Evolutionary conservation across 2,113 vertebrate species (phyloP), one percentile per base, ranked within the genome.

Genomic region (Acrocephalus kingi): DNA sequence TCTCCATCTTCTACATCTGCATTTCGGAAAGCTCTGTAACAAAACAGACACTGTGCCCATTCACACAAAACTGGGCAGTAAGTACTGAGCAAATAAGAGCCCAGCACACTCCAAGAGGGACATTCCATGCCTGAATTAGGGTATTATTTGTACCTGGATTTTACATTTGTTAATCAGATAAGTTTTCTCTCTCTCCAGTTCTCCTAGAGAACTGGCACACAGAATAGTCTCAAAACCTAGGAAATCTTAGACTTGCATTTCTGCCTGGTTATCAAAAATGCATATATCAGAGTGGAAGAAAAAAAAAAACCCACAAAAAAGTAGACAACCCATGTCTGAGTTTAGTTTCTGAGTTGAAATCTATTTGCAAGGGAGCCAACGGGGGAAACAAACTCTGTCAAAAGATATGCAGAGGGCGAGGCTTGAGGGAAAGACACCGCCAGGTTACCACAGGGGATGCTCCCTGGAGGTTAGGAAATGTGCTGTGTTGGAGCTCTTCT

Each of bases 111-210:
- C 28, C n/a, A 84, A 87, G 11, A 74, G 46, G 83, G 39, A 61
- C 5, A 22, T 59, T 90, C 45, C 49, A 51, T n/a, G n/a, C 18
- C 69, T 90, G 56, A 89, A 62, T 52, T 46, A 80, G 31, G 28
- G 58, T 71, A 89, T 35, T 63, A 56, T 94, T 93, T 87, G 54
- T 66, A 59, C 22, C 21, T 31, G 52, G 74, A 73, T 87, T 97
- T 95, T 84, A 93, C 17, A 79, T 67, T 66, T 76, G 48, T 78
- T 49, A 46, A 68, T 93, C 84, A 48, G 67, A 31, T 93, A 75
- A 43, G 7, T 67, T 88, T 78, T 74, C 77, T 78, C 80, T 78
- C 80, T 94, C 61, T 90, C 48, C 39, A 7, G 13, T 88, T 93
- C 45, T 77, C 56, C 59, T 27, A 87, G 56, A 77, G 35, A 86